phyloP scores from a whole-genome alignment of 2,888 invertebrate species.

The Cheilosia vernalis region DNA sequence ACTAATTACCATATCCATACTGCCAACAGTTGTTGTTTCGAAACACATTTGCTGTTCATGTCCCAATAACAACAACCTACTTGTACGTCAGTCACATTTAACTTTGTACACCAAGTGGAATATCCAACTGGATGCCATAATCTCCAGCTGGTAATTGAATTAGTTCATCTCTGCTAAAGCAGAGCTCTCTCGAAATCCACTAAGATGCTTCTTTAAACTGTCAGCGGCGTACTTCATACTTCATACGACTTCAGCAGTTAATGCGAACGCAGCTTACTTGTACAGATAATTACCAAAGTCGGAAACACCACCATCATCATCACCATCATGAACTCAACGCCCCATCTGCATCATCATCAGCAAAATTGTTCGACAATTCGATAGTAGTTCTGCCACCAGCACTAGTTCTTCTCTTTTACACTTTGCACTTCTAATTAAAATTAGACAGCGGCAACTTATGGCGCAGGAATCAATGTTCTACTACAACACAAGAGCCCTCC shows the following conservation, averaged over 20 bases:
- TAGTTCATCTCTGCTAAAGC: slow-evolving; percentile 25
- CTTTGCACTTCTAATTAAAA: slow-evolving; percentile 67
- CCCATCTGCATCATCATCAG: slow-evolving; percentile 8
- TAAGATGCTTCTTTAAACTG: slow-evolving; percentile 27
- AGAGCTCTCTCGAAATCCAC: slow-evolving; percentile 29
- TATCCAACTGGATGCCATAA: slow-evolving; percentile 37
- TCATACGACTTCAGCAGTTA: slow-evolving; percentile 40
- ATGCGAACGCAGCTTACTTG: slow-evolving; percentile 60
- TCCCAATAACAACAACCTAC: neutral
- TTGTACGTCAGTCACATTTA: slow-evolving; percentile 6
- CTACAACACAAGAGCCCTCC: neutral
- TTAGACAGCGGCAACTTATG: slow-evolving; percentile 59
- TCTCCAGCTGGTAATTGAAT: slow-evolving; percentile 47
- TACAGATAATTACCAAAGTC: slow-evolving; percentile 52
- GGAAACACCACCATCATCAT: slow-evolving; percentile 32
- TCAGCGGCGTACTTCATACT: slow-evolving; percentile 25
- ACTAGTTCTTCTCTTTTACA: slow-evolving; percentile 24
- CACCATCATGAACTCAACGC: neutral
- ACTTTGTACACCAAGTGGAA: slow-evolving; percentile 35
- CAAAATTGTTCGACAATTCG: slow-evolving; percentile 27
- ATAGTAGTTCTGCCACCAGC: slow-evolving; percentile 7
- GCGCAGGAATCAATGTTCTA: slow-evolving; percentile 54
- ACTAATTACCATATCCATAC: too few species aligned
- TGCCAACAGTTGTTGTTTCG: too few species aligned
- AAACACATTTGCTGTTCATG: too few species aligned